Evolutionary conservation across 1,140 invertebrate species (phyloP), one percentile per base, ranked within the genome.

Genomic region (Drosophila kohkoa): DNA sequence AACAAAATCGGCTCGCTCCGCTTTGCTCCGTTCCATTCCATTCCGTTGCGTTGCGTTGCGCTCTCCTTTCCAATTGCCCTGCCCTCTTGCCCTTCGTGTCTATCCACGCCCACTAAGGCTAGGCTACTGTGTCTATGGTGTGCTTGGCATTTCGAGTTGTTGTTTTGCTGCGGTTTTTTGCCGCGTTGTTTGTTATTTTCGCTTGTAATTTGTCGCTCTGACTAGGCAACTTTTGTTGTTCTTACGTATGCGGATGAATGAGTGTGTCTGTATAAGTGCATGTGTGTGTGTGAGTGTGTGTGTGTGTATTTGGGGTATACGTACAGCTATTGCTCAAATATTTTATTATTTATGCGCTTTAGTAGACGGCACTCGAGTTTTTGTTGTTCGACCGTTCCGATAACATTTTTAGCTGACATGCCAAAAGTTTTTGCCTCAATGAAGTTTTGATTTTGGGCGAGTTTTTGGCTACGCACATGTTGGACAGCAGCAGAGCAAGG

Each of bases 341-440:
- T 81, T 89, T 83, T 75, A 75, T 83, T 88, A 89, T 89, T 83
- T 88, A 89, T 88, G 81, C 75, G 77, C 35, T 76, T 77, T 88
- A 65, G 70, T 73, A 51, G 60, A 20, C 30, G 41, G 16, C 20
- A 65, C 43, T 51, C 13, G 52, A 69, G 58, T 67, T 57, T 49
- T 45, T 71, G 38, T 57, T 60, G 10, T 35, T 52, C 55, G 48
- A 43, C 20, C 49, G n/a, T 20, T 35, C 28, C 28, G 10, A 59
- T 66, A 83, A 89, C 74, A 77, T 74, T 87, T 87, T 88, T 46
- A 77, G 83, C 80, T 89, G 85, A 88, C 85, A 81, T 76, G 81
- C 78, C 75, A 89, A 89, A 85, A 74, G 51, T 83, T 89, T 89
- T 88, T 85, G 81, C 77, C 52, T 80, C 74, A 73, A 75, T 88